Evolutionary conservation across 2,797 vertebrate species (phyloP).

Genomic region (Enoplosus armatus): DNA sequence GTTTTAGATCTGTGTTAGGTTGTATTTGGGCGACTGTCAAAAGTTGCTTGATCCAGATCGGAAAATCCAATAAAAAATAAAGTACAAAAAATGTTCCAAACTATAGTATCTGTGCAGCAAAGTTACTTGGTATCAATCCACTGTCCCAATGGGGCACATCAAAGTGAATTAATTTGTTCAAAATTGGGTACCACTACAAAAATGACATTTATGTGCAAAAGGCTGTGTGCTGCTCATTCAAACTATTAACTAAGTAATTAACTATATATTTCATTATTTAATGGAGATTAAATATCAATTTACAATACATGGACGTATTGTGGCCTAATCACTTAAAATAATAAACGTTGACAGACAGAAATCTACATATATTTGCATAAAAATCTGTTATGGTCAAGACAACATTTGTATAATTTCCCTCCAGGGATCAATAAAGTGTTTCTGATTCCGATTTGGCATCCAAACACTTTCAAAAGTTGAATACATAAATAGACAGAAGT

Average conservation of each 20-base stretch:
- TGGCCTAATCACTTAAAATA: background rate
- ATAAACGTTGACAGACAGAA: background rate
- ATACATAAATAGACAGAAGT: background rate
- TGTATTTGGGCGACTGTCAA: background rate
- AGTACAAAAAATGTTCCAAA: background rate
- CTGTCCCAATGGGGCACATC: background rate
- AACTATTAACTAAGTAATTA: too few species aligned
- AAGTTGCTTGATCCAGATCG: background rate
- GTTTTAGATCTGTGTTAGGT: background rate
- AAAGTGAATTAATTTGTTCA: conserved; percentile 2
- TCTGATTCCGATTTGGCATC: too few species aligned
- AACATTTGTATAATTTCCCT: too few species aligned
- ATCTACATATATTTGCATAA: background rate
- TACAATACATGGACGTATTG: background rate
- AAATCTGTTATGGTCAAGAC: background rate
- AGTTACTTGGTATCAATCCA: background rate
- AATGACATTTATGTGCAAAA: background rate
- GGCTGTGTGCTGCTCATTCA: background rate
- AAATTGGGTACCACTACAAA: background rate
- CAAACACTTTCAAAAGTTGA: background rate
- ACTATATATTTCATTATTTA: background rate
- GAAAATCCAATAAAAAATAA: background rate
- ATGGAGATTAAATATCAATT: background rate
- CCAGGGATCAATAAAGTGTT: too few species aligned
- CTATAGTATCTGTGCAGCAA: background rate